Evolutionary conservation across 2,888 invertebrate genomes (phyloP), one percentile per base, ranked within the genome.

Genomic region (Lepidocyrtinus sp.): DNA sequence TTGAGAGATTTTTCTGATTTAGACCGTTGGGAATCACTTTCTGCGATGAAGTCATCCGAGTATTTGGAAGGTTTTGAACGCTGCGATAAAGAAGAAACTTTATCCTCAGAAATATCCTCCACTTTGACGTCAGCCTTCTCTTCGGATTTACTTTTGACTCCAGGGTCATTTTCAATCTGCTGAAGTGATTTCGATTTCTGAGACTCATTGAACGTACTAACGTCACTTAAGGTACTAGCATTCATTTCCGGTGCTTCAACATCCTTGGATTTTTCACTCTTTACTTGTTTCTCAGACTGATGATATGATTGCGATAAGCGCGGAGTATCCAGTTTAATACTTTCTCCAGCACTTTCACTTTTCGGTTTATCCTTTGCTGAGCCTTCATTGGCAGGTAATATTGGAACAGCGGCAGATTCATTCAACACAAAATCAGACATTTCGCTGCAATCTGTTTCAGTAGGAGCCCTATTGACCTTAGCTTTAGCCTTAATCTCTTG

Each of bases 391-490:
- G n/a, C n/a, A n/a, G n/a, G n/a, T n/a, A n/a, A n/a, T n/a, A n/a
- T n/a, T n/a, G n/a, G n/a, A n/a, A n/a, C n/a, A n/a, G n/a, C n/a
- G n/a, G n/a, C n/a, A n/a, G n/a, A n/a, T 19, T 77, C 75, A 64
- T 70, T 75, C 12, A 69, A 69, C 12, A 79, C 24, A 61, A 83
- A 83, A 62, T 83, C 83, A 1, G 83, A 83, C 25, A 83, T 77
- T 64, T 83, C 83, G 62, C 82, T 83, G 19, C 83, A 83, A 26
- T 83, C 83, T 2, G 83, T 83, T n/a, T n/a, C n/a, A n/a, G n/a
- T n/a, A n/a, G n/a, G n/a, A n/a, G n/a, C n/a, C n/a, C n/a, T n/a
- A n/a, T n/a, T n/a, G n/a, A n/a, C n/a, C n/a, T n/a, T n/a, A n/a
- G n/a, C n/a, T n/a, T n/a, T n/a, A n/a, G n/a, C 2, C 27, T 27